Percentiles rank a stretch among this genome's conserved stretches.
These are phyloP conservation scores for Bacillus rossius DNA, from an alignment of 1,140 invertebrate genomes.

Conservation along the genomic window DNA sequence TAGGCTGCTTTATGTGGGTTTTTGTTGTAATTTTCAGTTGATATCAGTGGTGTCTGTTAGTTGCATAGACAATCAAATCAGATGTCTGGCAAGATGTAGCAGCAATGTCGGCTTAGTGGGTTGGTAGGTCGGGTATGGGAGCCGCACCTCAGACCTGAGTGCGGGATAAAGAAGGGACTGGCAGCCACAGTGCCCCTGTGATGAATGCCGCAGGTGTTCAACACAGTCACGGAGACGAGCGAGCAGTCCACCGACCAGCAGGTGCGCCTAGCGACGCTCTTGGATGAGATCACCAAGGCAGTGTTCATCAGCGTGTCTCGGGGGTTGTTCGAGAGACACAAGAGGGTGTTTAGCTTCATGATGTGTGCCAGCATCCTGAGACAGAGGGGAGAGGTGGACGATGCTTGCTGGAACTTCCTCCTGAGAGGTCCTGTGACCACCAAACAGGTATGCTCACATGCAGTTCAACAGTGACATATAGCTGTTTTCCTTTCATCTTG, in stretches of 20 bases:
- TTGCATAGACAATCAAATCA: no score
- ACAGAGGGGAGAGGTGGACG: constrained; percentile 49
- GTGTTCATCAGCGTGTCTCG: constrained; percentile 85
- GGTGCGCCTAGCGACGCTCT: constrained; percentile 57
- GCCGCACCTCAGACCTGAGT: no score
- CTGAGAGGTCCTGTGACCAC: constrained; percentile 53
- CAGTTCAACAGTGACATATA: neutral
- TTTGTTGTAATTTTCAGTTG: no score
- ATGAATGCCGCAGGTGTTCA: constrained; percentile 71
- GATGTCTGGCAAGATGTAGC: no score
- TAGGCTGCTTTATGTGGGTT: no score
- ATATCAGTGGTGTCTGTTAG: no score
- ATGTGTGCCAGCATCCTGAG: constrained; percentile 68
- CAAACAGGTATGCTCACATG: constrained; percentile 23
- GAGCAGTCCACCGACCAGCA: constrained; percentile 58
- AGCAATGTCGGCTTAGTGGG: no score
- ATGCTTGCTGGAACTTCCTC: constrained; percentile 65
- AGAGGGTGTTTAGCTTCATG: constrained; percentile 83
- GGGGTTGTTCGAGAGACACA: constrained; percentile 60
- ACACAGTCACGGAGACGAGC: constrained; percentile 62
- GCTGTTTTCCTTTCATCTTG: no score
- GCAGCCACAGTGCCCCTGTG: no score
- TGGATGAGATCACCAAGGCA: constrained; percentile 69
- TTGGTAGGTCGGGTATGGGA: no score
- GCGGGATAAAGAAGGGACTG: no score